Evolutionary conservation across 2,888 invertebrate species (phyloP), one percentile per base, ranked within the genome.

Genomic region (Cheilosia soror): DNA sequence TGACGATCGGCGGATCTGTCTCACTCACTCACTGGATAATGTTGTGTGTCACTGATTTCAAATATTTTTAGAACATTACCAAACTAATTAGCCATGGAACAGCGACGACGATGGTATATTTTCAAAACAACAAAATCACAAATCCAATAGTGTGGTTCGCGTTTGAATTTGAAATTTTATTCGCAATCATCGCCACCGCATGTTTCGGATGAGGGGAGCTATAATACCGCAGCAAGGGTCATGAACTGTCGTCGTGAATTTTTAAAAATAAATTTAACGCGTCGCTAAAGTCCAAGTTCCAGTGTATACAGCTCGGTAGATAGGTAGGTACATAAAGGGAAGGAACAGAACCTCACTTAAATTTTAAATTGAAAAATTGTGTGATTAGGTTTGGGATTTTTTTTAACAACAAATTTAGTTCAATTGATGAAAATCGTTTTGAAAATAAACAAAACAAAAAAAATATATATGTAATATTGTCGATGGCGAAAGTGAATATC

Each of bases 21-120:
- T 72, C 65, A 60, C 71, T 77, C 49, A 44, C 79, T 44, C 62
- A 15, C 25, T 33, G 15, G 49, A 31, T 33, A 57, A 72, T 76
- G 51, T 78, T 55, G 58, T 65, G 47, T 80, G 75, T 76, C 80
- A 81, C 72, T 72, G 71, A 42, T 57, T 55, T 33, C 58, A 40
- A 33, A 62, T 79, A 87, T 83, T 87, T 87, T 83, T 83, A 87
- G 78, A 76, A 76, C 9, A 84, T 83, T 84, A 87, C 83, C 69
- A 68, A 87, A 77, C 49, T 73, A 87, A 79, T 78, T 87, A 75
- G 66, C 75, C 86, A 57, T 65, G 79, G 73, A 75, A 55, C 75
- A 57, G 68, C 40, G 31, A 29, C 33, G 33, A 65, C 53, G 51
- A 40, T 27, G 49, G 27, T 40, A 69, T 33, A 49, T 51, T 49